A percentile compares a stretch with the other conserved stretches of the same genome.
Conservation (phyloP, 2,797 vertebrate genomes). For the Pseudopleuronectes americanus region DNA sequence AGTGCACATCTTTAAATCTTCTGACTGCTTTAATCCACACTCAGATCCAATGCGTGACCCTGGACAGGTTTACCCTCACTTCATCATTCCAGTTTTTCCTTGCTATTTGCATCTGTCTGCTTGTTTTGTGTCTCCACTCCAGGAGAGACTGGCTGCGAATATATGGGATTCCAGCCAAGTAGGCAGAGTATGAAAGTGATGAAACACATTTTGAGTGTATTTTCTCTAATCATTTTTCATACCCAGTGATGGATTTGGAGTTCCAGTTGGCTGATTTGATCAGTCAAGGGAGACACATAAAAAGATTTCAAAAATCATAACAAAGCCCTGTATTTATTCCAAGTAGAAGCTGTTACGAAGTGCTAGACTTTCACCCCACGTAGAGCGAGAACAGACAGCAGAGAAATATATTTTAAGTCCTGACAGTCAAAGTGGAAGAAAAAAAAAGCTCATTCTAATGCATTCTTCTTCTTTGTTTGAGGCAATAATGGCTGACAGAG, state of each 20-base stretch:
- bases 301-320: constrained; percentile 47
- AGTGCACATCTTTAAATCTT: constrained; percentile 10
- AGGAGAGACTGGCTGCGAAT: constrained; percentile 10
- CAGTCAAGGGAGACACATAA: constrained; percentile 47
- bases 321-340: constrained; percentile 45
- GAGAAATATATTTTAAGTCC: constrained; percentile 42
- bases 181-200: constrained; percentile 54
- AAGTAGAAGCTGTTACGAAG: constrained; percentile 31
- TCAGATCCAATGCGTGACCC: constrained; percentile 17
- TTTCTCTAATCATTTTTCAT: constrained; percentile 64
- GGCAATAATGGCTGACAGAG: constrained; percentile 58
- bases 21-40: constrained; percentile 25
- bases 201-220: constrained; percentile 56
- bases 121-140: neutral
- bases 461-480: constrained; percentile 60
- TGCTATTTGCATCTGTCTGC: constrained; percentile 7
- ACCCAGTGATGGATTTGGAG: constrained; percentile 45
- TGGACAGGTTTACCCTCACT: constrained; percentile 12
- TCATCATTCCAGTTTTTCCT: neutral
- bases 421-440: constrained; percentile 36
- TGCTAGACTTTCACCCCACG: constrained; percentile 46
- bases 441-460: constrained; percentile 38
- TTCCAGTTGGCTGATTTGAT: constrained; percentile 51
- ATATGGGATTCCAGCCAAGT: constrained; percentile 7
- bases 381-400: constrained; percentile 22